phyloP scores from a whole-genome alignment of 2,888 invertebrate genomes.

The Caenorhabditis imperialis region DNA sequence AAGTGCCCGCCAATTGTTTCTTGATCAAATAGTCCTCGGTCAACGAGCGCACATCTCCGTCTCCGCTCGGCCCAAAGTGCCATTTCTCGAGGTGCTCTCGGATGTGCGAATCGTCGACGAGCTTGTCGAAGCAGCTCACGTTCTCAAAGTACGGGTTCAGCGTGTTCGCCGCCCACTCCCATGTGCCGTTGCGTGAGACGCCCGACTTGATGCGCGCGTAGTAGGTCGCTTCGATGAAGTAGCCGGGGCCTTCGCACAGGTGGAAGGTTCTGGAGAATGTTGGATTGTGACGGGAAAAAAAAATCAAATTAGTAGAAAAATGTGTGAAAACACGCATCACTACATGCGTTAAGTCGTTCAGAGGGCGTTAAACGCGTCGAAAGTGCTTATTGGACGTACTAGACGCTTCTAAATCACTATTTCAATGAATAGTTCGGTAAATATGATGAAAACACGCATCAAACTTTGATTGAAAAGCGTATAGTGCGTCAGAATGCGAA shows the following conservation, averaged over 20 bases:
- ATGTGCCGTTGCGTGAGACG: not conserved
- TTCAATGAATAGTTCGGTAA: too few relatives aligned
- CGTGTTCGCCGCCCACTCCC: constrained; percentile 59
- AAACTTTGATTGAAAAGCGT: too few relatives aligned
- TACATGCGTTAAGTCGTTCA: too few relatives aligned
- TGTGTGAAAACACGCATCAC: too few relatives aligned
- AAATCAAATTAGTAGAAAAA: too few relatives aligned
- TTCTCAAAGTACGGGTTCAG: constrained; percentile 57
- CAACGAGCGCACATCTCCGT: constrained; percentile 54
- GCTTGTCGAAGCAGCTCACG: constrained; percentile 20
- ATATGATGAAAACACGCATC: too few relatives aligned
- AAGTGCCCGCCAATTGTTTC: constrained; percentile 9
- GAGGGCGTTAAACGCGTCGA: too few relatives aligned
- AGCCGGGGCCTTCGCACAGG: constrained; percentile 60
- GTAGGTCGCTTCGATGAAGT: constrained; percentile 53
- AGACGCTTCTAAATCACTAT: too few relatives aligned
- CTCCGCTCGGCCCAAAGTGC: constrained; percentile 40
- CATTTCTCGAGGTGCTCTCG: constrained; percentile 21
- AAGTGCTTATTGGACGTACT: too few relatives aligned
- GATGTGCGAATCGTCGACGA: constrained; percentile 56
- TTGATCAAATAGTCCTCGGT: constrained; percentile 6
- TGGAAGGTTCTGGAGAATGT: constrained; percentile 51
- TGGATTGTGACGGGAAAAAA: too few relatives aligned
- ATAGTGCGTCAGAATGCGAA: too few relatives aligned
- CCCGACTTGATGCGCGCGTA: constrained; percentile 9